phyloP scores from a whole-genome alignment of 1,140 invertebrate genomes.

The Scaptomyza graminum region DNA sequence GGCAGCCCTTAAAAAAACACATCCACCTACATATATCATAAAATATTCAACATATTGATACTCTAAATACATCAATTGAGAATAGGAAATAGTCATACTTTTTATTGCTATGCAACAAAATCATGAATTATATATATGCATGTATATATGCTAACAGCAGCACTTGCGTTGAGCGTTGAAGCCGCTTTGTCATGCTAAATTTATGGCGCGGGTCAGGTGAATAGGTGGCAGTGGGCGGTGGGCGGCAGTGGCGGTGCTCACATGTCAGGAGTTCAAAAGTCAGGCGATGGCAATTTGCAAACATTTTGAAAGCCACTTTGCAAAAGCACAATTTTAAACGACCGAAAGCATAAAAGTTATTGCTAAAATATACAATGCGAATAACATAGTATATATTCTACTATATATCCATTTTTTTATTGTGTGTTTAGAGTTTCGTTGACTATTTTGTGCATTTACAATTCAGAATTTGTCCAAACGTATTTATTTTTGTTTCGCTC shows the following conservation, averaged over 20 bases:
- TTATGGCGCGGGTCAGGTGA: slow-evolving; percentile 15
- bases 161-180: slow-evolving; percentile 37
- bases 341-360: slow-evolving; percentile 62
- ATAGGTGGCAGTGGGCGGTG: neutral
- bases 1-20: too few relatives aligned
- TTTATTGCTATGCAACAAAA: slow-evolving; percentile 18
- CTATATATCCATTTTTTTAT: slow-evolving; percentile 20
- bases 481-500: slow-evolving; percentile 53
- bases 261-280: slow-evolving; percentile 59
- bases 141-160: slow-evolving; percentile 33
- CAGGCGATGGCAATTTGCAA: slow-evolving; percentile 65
- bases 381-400: slow-evolving; percentile 26
- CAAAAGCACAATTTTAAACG: slow-evolving; percentile 53
- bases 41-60: neutral
- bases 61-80: slow-evolving; percentile 5
- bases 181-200: slow-evolving; percentile 71
- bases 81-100: slow-evolving; percentile 8
- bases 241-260: neutral
- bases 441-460: slow-evolving; percentile 27
- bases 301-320: slow-evolving; percentile 69
- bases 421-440: slow-evolving; percentile 28
- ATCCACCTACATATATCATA: neutral
- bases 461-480: slow-evolving; percentile 56
- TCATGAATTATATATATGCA: slow-evolving; percentile 50
- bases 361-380: slow-evolving; percentile 56